Base-by-base conservation (phyloP, 92 coral and sea anemone genomes). In the Galaxea fascicularis region DNA sequence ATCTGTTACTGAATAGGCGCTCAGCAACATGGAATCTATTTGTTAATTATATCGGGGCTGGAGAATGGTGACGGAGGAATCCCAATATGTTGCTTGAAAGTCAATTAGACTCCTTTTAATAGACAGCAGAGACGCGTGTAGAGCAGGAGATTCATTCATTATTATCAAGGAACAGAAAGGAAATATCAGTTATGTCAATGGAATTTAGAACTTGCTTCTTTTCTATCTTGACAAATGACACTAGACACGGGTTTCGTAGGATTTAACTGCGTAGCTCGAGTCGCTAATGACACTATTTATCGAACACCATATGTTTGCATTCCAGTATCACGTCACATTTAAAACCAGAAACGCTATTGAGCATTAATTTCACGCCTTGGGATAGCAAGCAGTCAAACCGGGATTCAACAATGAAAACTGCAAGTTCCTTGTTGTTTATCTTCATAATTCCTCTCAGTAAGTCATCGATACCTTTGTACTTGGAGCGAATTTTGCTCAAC, bases 311-410 rank as follows among this genome's bases (percentile, higher is more conserved):
- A 4, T 78, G 46, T 78, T 78, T 78, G n/a, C 73, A 78, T 78
- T 78, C 83, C 83, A 78, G 65, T n/a, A 63, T 78, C 83, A 78
- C 83, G 41, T 30, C 27, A 76, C 8, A 47, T 59, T 22, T 26
- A 10, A 18, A n/a, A 28, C 9, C 57, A 24, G 58, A 7, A 44
- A 25, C 41, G 41, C 2, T 35, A 35, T 35, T 35, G 3, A 35
- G 41, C 41, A 35, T 35, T 2, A 35, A 35, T 35, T 35, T 35
- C 41, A 35, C 2, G 41, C 41, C 41, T 35, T 35, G 6, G 6
- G 41, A 35, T 35, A 7, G 53, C 47, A 60, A 41, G 27, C 58
- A 24, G 12, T n/a, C n/a, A 63, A 45, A 45, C 31, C 18, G 30
- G 59, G 25, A 63, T 11, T 0, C 62, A 64, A 59, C 46, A n/a